phyloP scores from a whole-genome alignment of 1,140 invertebrate genomes.

The Meloidogyne exigua region DNA sequence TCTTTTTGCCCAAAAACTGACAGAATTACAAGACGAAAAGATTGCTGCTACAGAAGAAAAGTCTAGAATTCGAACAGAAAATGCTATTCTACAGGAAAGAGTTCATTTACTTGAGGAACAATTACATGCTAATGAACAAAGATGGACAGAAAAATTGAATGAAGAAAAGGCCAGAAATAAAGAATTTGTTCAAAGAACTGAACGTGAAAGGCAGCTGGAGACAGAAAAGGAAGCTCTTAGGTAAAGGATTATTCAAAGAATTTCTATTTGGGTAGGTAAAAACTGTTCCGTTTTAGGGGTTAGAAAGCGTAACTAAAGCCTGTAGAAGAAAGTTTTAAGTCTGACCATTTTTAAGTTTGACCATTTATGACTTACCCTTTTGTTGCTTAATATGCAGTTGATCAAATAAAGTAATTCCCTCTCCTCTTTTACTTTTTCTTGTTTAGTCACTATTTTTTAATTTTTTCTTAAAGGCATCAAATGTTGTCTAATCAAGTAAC shows the following conservation, averaged over 20 bases:
- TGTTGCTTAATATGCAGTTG: neutral
- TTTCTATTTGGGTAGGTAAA: no score
- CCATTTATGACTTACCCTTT: neutral
- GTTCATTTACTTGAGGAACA: slow-evolving; percentile 48
- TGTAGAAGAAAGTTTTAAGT: no score
- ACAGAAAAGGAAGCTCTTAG: slow-evolving; percentile 38
- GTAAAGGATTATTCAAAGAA: slow-evolving; percentile 5
- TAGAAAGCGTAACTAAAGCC: no score
- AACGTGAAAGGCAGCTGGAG: slow-evolving; percentile 45
- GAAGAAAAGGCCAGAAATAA: slow-evolving; percentile 42
- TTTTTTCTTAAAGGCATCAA: slow-evolving; percentile 35
- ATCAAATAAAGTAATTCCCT: no score
- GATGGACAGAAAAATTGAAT: slow-evolving; percentile 47
- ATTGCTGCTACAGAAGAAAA: slow-evolving; percentile 43
- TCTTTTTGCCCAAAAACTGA: slow-evolving; percentile 41
- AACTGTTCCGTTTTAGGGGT: no score
- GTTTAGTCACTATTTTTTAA: no score
- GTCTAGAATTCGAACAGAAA: slow-evolving; percentile 46
- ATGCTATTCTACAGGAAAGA: slow-evolving; percentile 51
- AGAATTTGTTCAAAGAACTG: slow-evolving; percentile 40
- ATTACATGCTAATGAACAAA: slow-evolving; percentile 38
- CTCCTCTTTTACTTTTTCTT: no score
- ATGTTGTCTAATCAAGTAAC: slow-evolving; percentile 42
- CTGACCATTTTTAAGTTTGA: neutral
- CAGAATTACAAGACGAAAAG: slow-evolving; percentile 42